Conservation (phyloP, 2,888 invertebrate species). For the Nymphalis c-album region DNA sequence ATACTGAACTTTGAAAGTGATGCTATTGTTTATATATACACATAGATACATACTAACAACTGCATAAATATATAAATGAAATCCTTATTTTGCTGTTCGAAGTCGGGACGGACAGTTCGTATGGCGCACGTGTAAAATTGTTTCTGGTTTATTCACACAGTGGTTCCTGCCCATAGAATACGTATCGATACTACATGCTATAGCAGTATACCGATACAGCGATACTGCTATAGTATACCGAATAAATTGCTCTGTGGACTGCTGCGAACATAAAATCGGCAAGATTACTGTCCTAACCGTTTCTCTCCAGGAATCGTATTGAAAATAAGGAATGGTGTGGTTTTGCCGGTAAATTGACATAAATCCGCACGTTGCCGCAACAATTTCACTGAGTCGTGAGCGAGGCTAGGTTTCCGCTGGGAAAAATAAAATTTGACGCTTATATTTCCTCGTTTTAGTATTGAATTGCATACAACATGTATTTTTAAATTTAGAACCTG, state of each 20-base stretch:
- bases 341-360: slow-evolving; percentile 18
- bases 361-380: slow-evolving; percentile 17
- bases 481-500: slow-evolving; percentile 1
- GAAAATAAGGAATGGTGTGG: slow-evolving; percentile 22
- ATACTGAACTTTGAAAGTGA: no score
- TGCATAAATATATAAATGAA: no score
- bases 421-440: slow-evolving; percentile 1
- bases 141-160: no score
- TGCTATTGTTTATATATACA: no score
- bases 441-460: slow-evolving; percentile 12
- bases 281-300: slow-evolving; percentile 19
- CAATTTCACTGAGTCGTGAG: slow-evolving; percentile 8
- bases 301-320: slow-evolving; percentile 16
- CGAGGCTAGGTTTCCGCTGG: not conserved
- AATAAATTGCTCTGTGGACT: not conserved
- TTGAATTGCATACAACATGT: slow-evolving; percentile 1
- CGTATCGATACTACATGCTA: no score
- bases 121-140: no score
- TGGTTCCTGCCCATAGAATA: no score
- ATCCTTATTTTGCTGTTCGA: no score
- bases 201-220: no score
- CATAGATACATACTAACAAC: no score
- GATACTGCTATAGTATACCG: not conserved
- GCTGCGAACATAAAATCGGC: slow-evolving; percentile 27
- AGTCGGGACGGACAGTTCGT: no score